Conservation (phyloP, 2,888 invertebrate species). For the Nemapogon koenigi region DNA sequence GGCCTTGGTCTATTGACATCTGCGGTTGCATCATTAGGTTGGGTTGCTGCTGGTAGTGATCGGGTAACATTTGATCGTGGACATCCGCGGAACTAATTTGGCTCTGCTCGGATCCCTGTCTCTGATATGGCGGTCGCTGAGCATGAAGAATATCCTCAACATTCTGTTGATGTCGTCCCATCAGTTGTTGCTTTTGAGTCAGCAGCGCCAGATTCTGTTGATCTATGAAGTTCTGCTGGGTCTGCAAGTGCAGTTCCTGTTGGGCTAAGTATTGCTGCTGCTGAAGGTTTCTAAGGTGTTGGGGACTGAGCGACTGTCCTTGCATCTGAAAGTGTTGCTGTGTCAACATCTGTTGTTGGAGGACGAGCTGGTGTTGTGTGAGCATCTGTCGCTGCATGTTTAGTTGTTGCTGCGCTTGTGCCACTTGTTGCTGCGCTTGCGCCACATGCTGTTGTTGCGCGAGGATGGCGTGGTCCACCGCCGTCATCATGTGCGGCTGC, state of each 20-base stretch:
- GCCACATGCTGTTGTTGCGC: constrained; percentile 52
- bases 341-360: constrained; percentile 53
- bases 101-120: constrained; percentile 54
- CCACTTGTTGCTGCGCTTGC: constrained; percentile 51
- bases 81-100: constrained; percentile 42
- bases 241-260: constrained; percentile 56
- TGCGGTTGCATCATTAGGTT: constrained; percentile 25
- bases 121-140: constrained; percentile 45
- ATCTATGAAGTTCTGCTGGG: constrained; percentile 63
- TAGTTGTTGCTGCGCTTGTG: constrained; percentile 51
- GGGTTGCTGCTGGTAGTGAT: constrained; percentile 19
- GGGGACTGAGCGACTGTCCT: constrained; percentile 54
- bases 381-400: constrained; percentile 57
- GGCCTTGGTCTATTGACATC: constrained; percentile 45
- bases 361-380: constrained; percentile 51
- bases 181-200: constrained; percentile 55
- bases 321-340: constrained; percentile 50
- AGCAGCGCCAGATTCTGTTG: constrained; percentile 60
- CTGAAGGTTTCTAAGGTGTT: constrained; percentile 45
- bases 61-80: constrained; percentile 36
- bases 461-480: constrained; percentile 39
- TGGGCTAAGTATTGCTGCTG: constrained; percentile 60
- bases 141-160: constrained; percentile 43
- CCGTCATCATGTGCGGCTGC: constrained; percentile 33
- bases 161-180: constrained; percentile 61